Conservation (phyloP, 2,113 vertebrate genomes). For the Xiphias gladius region DNA sequence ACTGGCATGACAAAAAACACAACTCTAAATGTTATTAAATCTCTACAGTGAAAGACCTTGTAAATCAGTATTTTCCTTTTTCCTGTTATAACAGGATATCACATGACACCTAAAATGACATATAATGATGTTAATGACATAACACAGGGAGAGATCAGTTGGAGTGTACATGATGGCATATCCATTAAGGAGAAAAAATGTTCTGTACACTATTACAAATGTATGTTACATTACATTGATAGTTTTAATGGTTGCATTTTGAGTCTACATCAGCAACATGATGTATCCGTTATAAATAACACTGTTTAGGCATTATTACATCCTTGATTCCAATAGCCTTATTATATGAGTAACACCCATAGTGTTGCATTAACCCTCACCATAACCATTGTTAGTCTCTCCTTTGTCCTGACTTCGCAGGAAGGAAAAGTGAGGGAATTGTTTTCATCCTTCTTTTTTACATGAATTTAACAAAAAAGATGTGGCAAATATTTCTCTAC, state of each 20-base stretch:
- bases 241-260: background rate
- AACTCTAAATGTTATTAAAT: background rate
- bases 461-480: background rate
- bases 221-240: background rate
- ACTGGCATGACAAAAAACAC: background rate
- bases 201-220: too few relatives aligned
- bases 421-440: background rate
- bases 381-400: background rate
- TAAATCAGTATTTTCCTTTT: background rate
- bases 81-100: background rate
- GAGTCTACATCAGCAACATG: background rate
- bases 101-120: conserved; percentile 7
- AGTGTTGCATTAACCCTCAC: background rate
- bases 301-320: background rate
- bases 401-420: background rate
- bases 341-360: background rate
- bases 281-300: background rate
- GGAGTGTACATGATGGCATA: background rate
- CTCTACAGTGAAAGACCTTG: background rate
- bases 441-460: background rate
- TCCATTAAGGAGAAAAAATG: background rate
- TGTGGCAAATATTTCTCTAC: background rate
- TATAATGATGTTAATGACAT: conserved; percentile 21
- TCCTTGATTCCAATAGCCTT: background rate
- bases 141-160: background rate